Percentiles rank a stretch among this genome's conserved stretches.
Conservation (phyloP, 1,140 invertebrate species). For the Cephus cinctus region DNA sequence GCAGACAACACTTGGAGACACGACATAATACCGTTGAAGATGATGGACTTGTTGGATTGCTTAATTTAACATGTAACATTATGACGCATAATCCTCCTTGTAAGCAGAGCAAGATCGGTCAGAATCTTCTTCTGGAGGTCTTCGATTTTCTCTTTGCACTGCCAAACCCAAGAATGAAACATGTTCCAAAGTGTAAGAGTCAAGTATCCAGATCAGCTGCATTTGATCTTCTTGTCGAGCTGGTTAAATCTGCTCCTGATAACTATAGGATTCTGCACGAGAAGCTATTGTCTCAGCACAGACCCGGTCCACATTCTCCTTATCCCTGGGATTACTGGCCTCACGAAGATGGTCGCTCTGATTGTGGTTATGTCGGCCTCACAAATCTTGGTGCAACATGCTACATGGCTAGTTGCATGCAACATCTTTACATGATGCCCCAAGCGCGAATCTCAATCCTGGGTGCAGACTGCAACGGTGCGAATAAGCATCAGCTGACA, state of each 20-base stretch:
- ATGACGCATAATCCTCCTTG: constrained; percentile 86
- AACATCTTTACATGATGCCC: constrained; percentile 96
- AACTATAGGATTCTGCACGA: constrained; percentile 84
- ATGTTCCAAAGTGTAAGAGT: constrained; percentile 92
- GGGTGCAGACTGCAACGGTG: constrained; percentile 63
- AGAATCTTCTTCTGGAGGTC: constrained; percentile 71
- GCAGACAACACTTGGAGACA: constrained; percentile 79
- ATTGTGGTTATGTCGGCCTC: constrained; percentile 91
- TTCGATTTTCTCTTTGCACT: constrained; percentile 89
- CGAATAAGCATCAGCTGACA: constrained; percentile 78
- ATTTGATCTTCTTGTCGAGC: constrained; percentile 86
- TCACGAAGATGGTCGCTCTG: constrained; percentile 88
- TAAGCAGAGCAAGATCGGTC: constrained; percentile 77
- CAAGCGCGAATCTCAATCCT: constrained; percentile 82
- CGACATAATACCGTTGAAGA: constrained; percentile 80
- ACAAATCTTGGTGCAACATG: constrained; percentile 95
- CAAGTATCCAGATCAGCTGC: constrained; percentile 82
- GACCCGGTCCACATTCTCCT: constrained; percentile 77
- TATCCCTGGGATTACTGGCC: constrained; percentile 98
- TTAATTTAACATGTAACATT: constrained; percentile 82
- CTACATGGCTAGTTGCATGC: constrained; percentile 96
- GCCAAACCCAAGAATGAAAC: constrained; percentile 78
- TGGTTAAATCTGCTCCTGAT: constrained; percentile 79
- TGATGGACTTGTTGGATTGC: constrained; percentile 85
- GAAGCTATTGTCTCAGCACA: constrained; percentile 82